These are phyloP conservation scores for Seriola rivoliana DNA, from an alignment of 2,113 vertebrate species.

Conservation along the genomic window DNA sequence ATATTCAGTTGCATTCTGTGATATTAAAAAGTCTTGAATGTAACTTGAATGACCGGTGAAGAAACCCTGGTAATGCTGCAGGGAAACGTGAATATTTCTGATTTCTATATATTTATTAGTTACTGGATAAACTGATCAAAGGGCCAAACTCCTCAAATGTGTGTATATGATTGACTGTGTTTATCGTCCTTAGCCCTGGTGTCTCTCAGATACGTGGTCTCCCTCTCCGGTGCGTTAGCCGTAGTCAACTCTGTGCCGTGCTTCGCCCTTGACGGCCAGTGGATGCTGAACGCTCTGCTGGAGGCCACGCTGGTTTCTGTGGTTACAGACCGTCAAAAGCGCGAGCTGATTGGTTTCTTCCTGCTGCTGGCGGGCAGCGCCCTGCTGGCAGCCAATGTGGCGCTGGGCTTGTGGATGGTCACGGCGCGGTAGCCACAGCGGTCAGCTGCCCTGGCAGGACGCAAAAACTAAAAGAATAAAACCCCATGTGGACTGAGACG, in stretches of 20 bases:
- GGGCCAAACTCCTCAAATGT: not conserved
- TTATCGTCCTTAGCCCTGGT: conserved; percentile 60
- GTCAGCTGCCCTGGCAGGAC: not conserved
- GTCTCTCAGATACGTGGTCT: conserved; percentile 91
- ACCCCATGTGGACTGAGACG: not conserved
- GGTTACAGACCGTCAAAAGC: conserved; percentile 90
- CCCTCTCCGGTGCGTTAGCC: conserved; percentile 94
- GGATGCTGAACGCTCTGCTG: conserved; percentile 97
- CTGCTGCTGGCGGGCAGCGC: conserved; percentile 94
- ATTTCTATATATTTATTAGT: not conserved
- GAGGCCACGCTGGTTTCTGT: conserved; percentile 92
- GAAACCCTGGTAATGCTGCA: not conserved
- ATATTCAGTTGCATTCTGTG: too few species aligned
- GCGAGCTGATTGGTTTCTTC: conserved; percentile 95
- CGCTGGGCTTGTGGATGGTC: conserved; percentile 98
- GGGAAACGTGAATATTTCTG: not conserved
- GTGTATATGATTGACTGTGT: not conserved
- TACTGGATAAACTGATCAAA: not conserved
- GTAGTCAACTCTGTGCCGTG: conserved; percentile 98
- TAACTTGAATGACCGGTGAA: too few species aligned
- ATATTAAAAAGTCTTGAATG: too few species aligned
- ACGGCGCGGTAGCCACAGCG: conserved; percentile 89
- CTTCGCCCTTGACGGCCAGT: conserved; percentile 97
- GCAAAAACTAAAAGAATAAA: not conserved
- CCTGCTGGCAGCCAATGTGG: conserved; percentile 96